Evolutionary conservation across 1,140 invertebrate genomes (phyloP), one percentile per base, ranked within the genome.

Genomic region (Pseudachorutes palmiensis): DNA sequence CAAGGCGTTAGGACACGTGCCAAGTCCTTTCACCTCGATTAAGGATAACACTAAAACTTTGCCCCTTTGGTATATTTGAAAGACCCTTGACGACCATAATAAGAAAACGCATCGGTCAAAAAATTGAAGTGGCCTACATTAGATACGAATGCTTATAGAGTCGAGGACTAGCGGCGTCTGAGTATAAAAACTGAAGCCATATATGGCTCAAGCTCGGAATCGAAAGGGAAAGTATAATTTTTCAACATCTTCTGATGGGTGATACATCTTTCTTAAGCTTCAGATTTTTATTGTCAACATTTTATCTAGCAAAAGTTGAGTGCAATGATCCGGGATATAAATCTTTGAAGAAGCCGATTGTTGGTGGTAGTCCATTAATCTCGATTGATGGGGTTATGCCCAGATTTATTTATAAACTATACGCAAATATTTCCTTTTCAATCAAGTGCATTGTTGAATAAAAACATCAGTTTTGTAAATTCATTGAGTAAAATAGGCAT

Each of bases 361-460:
- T 45, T n/a, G 19, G 9, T 45, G 36, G 9, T 19, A 9, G 36
- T 9, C 19, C 36, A 45, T 45, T 45, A 45, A 45, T 45, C 36
- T 45, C 36, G 9, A 19, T 45, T 9, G 19, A 12, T 9, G 19
- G 36, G 36, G 36, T 45, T 19, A 45, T 45, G n/a, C n/a, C n/a
- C n/a, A n/a, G n/a, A n/a, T 45, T 45, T 45, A 45, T 19, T 45
- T 45, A 45, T 45, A 45, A 45, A 45, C 36, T 45, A n/a, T n/a
- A 9, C 36, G 36, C 36, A 45, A 45, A 45, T 45, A 45, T 12
- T 19, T 45, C 19, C 9, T 45, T 12, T 19, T 45, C 9, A 45
- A 45, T 45, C 19, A 45, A n/a, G n/a, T n/a, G n/a, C n/a, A n/a
- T n/a, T n/a, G n/a, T n/a, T n/a, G n/a, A n/a, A n/a, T n/a, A n/a